Conservation (phyloP, 2,797 vertebrate species). For the Takifugu ocellatus region DNA sequence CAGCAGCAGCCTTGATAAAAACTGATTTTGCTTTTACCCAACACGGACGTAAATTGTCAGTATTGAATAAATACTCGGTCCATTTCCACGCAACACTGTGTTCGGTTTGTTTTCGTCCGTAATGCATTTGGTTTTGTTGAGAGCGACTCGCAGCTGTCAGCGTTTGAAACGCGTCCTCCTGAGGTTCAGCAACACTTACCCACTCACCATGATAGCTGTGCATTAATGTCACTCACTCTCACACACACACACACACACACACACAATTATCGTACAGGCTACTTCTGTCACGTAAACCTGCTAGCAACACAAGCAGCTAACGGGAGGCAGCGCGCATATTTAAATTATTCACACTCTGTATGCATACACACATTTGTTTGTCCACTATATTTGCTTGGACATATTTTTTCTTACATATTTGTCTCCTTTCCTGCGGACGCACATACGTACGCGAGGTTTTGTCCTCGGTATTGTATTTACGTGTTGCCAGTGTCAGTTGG, state of each 20-base stretch:
- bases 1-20: no score
- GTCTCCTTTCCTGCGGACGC: neutral
- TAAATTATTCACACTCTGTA: no score
- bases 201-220: slow-evolving; percentile 61
- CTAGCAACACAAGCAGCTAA: slow-evolving; percentile 13
- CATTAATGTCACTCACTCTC: slow-evolving; percentile 59
- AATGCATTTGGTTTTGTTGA: neutral
- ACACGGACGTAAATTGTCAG: no score
- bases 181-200: slow-evolving; percentile 53
- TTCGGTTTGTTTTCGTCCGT: neutral
- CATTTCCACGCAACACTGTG: neutral
- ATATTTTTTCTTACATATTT: slow-evolving; percentile 15
- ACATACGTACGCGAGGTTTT: slow-evolving; percentile 10
- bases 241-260: slow-evolving; percentile 30
- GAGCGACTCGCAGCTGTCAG: slow-evolving; percentile 46
- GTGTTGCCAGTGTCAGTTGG: slow-evolving; percentile 33
- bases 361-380: slow-evolving; percentile 5
- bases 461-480: slow-evolving; percentile 50
- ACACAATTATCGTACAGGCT: slow-evolving; percentile 25
- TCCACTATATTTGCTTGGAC: slow-evolving; percentile 10
- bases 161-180: slow-evolving; percentile 35
- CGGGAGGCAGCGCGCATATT: no score
- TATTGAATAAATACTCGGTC: no score
- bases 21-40: no score
- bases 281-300: slow-evolving; percentile 22